These are phyloP conservation scores for Daphoenositta chrysoptera DNA, from an alignment of 2,113 vertebrate genomes.

Conservation along the genomic window DNA sequence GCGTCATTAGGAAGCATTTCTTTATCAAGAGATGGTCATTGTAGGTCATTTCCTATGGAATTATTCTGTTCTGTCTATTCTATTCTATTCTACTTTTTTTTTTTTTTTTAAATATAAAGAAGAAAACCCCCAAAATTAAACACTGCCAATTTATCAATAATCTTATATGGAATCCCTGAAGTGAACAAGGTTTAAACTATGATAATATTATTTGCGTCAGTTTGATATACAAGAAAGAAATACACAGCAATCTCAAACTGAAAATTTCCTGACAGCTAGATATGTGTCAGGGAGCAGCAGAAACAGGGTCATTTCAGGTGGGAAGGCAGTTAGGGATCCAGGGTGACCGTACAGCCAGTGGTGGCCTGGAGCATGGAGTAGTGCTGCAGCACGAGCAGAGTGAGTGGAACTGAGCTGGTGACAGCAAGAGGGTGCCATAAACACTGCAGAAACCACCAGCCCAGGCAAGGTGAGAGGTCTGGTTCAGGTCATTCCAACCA, in stretches of 20 bases:
- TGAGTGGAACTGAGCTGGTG: rapidly evolving
- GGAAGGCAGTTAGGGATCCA: not conserved
- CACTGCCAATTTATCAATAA: not conserved
- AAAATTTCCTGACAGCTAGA: not conserved
- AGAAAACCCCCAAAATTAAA: rapidly evolving
- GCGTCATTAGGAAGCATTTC: not conserved
- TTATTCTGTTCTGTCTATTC: not conserved
- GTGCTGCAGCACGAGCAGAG: not conserved
- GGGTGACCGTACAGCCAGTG: not conserved
- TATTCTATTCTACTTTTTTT: not conserved
- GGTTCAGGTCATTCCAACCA: not conserved
- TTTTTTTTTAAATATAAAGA: not conserved
- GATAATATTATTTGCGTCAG: not conserved
- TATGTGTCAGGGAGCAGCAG: not conserved
- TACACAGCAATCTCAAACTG: not conserved
- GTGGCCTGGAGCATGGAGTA: rapidly evolving
- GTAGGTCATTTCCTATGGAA: not conserved
- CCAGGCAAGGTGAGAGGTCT: not conserved
- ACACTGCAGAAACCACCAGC: not conserved
- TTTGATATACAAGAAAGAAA: not conserved
- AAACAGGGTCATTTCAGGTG: not conserved
- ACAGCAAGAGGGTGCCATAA: not conserved
- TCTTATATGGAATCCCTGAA: not conserved
- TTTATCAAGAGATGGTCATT: rapidly evolving
- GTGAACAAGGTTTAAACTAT: not conserved